Percentiles rank a stretch among this genome's conserved stretches.
Conservation (phyloP, 1,140 invertebrate genomes). For the Drosophila littoralis region DNA sequence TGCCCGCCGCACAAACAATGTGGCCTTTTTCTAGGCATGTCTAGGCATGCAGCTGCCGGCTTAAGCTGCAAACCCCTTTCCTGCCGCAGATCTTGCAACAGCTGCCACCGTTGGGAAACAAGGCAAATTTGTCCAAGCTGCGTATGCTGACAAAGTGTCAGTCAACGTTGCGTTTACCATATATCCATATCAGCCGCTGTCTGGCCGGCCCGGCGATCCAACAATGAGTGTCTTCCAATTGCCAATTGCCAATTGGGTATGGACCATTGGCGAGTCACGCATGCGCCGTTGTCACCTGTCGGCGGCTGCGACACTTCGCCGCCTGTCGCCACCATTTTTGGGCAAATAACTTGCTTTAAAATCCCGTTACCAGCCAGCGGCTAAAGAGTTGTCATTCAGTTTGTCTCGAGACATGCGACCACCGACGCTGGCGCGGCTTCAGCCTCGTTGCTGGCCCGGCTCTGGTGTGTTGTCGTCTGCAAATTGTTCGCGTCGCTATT, state of each 20-base stretch:
- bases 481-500: constrained; percentile 82
- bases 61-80: constrained; percentile 19
- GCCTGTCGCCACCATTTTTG: constrained; percentile 66
- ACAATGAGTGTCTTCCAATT: constrained; percentile 31
- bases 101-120: constrained; percentile 19
- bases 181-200: constrained; percentile 33
- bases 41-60: constrained; percentile 52
- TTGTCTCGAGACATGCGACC: constrained; percentile 62
- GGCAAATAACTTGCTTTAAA: constrained; percentile 76
- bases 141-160: constrained; percentile 45
- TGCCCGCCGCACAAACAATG: constrained; percentile 54
- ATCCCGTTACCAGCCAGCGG: constrained; percentile 50
- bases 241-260: constrained; percentile 2
- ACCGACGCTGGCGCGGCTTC: constrained; percentile 54
- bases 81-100: constrained; percentile 44
- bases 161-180: constrained; percentile 65
- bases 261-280: constrained; percentile 57
- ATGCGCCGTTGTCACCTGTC: constrained; percentile 77
- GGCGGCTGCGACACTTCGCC: constrained; percentile 64
- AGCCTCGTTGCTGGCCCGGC: constrained; percentile 36
- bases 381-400: constrained; percentile 80
- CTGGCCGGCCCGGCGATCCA: constrained; percentile 1
- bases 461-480: constrained; percentile 73
- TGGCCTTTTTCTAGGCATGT: constrained; percentile 65
- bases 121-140: constrained; percentile 66